phyloP scores from a whole-genome alignment of 2,888 invertebrate species.

The Heliconius ismenius region DNA sequence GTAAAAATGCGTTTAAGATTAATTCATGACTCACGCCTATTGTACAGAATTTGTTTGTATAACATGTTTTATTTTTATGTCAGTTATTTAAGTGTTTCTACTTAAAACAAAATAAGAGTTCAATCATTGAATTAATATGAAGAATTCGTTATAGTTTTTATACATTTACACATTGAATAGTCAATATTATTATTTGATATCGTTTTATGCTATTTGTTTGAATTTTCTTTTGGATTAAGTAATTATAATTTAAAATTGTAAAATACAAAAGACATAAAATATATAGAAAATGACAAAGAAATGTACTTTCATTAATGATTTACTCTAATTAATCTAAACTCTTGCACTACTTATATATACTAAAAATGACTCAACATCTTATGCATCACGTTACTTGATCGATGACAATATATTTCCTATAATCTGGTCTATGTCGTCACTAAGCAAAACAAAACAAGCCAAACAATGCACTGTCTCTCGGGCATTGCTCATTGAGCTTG shows the following conservation, averaged over 20 bases:
- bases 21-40: background rate
- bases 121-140: too few relatives aligned
- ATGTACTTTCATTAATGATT: background rate
- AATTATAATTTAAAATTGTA: background rate
- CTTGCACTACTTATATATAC: background rate
- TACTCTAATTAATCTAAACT: background rate
- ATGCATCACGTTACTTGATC: constrained; percentile 9
- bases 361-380: background rate
- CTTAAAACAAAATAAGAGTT: background rate
- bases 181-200: background rate
- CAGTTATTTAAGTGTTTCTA: background rate
- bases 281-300: background rate
- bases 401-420: constrained; percentile 7
- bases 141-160: background rate
- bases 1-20: background rate
- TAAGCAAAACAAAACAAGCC: constrained; percentile 41
- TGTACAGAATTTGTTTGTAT: background rate
- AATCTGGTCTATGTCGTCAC: constrained; percentile 29
- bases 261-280: background rate
- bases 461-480: constrained; percentile 34
- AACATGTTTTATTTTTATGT: background rate
- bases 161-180: background rate
- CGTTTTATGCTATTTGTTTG: background rate
- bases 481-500: constrained; percentile 28
- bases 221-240: background rate